Evolutionary conservation across 2,113 vertebrate species (phyloP), one percentile per base, ranked within the genome.

Genomic region (Spea multiplicata): DNA sequence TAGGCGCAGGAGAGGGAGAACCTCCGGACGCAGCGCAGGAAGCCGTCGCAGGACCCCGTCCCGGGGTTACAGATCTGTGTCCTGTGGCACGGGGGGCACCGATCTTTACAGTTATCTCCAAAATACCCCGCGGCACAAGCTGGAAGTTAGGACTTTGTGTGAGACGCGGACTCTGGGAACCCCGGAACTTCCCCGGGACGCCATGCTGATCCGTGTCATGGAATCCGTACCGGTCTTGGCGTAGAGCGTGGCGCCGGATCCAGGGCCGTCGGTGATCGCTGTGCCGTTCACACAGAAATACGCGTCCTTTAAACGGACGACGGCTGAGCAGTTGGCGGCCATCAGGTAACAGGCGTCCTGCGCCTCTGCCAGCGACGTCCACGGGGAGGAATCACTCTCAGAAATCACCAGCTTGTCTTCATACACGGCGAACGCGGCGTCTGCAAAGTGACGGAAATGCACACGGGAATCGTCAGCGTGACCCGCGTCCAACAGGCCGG

Each of bases 121-220:
- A 44, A 64, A 62, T 53, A 82, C 44, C 81, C 68, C 0, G 7
- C 57, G 4, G 81, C 78, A 44, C 81, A 82, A 3, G 77, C 81
- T 82, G 76, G 16, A 71, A 50, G 30, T 30, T 1, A 30, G 30
- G 30, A 30, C 30, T 30, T 30, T 30, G 30, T 30, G 30, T 30
- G 30, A 30, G 30, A 30, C 30, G 30, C 30, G 30, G 30, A 30
- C 30, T 30, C 30, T 30, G 2, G 30, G 30, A 30, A 30, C 30
- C 30, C 30, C 30, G 2, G 30, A 30, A 30, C 30, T 2, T 30
- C 30, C 1, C 30, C 30, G 30, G 30, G 30, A 1, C 30, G 30
- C 30, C 30, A 30, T 30, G 30, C 30, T 30, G 30, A 30, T 30
- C 30, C 30, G 30, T 30, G 30, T 30, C 30, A 30, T 2, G n/a